Conservation (phyloP, 2,797 vertebrate species). For the Hylomyscus alleni region DNA sequence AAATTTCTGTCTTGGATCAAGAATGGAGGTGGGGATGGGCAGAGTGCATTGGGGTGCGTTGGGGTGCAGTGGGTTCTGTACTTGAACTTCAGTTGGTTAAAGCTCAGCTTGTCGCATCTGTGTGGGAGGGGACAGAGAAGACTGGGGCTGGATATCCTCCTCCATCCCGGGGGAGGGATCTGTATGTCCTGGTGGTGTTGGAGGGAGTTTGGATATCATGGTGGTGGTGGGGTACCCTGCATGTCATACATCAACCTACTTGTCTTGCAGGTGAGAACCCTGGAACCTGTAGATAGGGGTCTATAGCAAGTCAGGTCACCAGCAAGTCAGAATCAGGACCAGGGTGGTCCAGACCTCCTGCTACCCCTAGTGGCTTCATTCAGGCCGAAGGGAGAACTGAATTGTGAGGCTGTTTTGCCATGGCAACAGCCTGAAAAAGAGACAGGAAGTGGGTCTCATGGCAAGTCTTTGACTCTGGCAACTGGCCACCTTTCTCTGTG, state of each 20-base stretch:
- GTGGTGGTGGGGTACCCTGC: too few species aligned
- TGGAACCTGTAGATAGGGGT: not conserved
- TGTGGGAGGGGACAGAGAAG: not conserved
- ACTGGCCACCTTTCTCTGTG: constrained; percentile 46
- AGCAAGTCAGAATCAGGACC: not conserved
- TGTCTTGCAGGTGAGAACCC: constrained; percentile 13
- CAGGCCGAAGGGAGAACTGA: not conserved
- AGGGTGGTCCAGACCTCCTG: not conserved
- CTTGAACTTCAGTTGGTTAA: not conserved
- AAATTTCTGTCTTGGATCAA: not conserved
- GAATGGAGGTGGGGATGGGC: not conserved
- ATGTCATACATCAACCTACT: not conserved
- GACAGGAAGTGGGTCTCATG: not conserved
- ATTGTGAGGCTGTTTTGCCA: not conserved
- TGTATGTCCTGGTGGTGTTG: not conserved
- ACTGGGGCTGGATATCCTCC: fast-evolving
- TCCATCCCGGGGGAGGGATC: too few species aligned
- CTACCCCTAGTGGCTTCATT: not conserved
- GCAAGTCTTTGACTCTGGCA: not conserved
- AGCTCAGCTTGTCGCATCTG: not conserved
- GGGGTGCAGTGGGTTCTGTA: not conserved
- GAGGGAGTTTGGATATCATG: not conserved
- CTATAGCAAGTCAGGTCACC: not conserved
- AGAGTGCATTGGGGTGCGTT: too few species aligned
- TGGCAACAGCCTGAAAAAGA: not conserved